Evolutionary conservation across 2,888 invertebrate genomes (phyloP).

Genomic region (Craniophora ligustri): DNA sequence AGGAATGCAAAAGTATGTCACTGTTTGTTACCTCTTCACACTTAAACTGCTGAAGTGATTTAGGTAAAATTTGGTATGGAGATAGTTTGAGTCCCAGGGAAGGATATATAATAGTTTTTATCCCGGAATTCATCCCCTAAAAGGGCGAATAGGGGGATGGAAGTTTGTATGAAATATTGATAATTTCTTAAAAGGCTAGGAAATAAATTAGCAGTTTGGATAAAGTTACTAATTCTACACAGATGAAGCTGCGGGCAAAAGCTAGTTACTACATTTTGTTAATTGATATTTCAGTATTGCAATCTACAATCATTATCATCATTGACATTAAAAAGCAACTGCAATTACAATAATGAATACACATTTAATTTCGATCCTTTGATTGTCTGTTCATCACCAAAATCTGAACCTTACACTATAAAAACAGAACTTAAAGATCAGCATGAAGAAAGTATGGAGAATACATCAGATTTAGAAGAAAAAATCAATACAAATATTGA

Average conservation of each 20-base stretch:
- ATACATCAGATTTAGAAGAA: constrained; percentile 19
- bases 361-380: constrained; percentile 25
- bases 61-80: too few relatives aligned
- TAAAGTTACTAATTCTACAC: too few relatives aligned
- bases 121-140: too few relatives aligned
- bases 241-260: too few relatives aligned
- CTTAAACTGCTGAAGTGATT: neutral
- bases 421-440: constrained; percentile 36
- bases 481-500: neutral
- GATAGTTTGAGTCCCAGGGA: too few relatives aligned
- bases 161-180: too few relatives aligned
- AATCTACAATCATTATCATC: constrained; percentile 37
- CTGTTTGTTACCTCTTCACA: neutral
- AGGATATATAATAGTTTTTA: too few relatives aligned
- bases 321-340: constrained; percentile 14
- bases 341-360: constrained; percentile 20
- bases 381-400: neutral
- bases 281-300: constrained; percentile 28
- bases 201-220: too few relatives aligned
- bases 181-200: too few relatives aligned
- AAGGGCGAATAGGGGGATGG: too few relatives aligned
- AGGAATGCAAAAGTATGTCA: too few relatives aligned
- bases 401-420: constrained; percentile 13
- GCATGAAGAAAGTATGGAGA: constrained; percentile 15
- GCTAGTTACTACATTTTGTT: neutral